Evolutionary conservation across 2,797 vertebrate genomes (phyloP).

Genomic region (Antrozous pallidus): DNA sequence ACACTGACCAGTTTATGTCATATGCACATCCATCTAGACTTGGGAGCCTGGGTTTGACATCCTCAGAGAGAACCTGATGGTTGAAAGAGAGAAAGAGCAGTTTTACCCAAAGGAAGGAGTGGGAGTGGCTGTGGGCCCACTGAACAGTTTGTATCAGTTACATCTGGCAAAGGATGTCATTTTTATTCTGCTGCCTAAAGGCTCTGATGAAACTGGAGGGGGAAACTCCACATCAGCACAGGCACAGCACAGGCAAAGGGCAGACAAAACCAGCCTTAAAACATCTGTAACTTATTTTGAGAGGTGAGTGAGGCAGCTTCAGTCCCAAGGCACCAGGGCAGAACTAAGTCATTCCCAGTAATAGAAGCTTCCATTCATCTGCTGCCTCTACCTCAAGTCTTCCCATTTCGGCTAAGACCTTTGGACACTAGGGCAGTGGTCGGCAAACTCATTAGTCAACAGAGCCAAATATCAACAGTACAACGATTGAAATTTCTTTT

Average conservation of each 20-base stretch:
- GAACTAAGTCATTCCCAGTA: background rate
- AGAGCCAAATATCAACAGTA: too few relatives aligned
- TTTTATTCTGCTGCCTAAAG: conserved; percentile 7
- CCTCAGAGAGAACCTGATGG: conserved; percentile 1
- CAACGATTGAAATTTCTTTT: too few relatives aligned
- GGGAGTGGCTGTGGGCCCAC: background rate
- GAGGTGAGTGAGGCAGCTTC: background rate
- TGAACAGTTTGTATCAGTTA: background rate
- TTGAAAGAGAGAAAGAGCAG: background rate
- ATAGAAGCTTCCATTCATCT: background rate
- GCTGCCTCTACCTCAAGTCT: background rate
- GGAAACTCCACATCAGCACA: background rate
- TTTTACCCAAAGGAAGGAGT: background rate
- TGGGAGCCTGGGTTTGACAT: background rate
- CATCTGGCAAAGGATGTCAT: background rate
- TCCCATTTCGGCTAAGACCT: background rate
- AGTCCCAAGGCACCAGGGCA: background rate
- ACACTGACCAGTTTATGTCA: background rate
- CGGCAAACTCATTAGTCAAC: too few relatives aligned
- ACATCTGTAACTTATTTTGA: background rate
- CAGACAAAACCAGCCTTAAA: background rate
- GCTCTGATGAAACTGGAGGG: background rate
- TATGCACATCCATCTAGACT: background rate
- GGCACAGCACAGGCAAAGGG: background rate
- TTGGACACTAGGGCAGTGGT: background rate